Evolutionary conservation across 2,888 invertebrate species (phyloP), one percentile per base, ranked within the genome.

Genomic region (Tetropium fuscum): DNA sequence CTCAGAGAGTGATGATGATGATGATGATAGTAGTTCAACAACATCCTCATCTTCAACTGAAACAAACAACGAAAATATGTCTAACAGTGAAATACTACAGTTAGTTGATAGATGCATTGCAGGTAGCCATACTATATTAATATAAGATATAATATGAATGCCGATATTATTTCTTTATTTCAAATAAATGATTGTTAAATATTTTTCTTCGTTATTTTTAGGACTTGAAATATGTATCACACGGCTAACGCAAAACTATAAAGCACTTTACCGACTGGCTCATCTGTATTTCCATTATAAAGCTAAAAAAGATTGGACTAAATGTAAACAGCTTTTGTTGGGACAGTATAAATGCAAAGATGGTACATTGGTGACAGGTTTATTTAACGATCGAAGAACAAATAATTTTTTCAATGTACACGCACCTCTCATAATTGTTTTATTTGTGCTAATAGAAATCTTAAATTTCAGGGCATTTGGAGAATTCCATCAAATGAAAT

Each of bases 241-340:
- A 43, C 85, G 97, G 41, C 94, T 96, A 78, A 90, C 95, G 0
- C 93, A 94, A 71, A 95, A 97, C 81, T 97, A 96, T 80, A 97
- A 97, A 82, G 93, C 96, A 0, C 86, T 95, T 49, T 97, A 95
- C 80, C 87, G 96, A 66, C 83, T 97, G 47, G 91, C 94, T 1
- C 90, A 94, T 78, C 90, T 93, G 74, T 95, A 91, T 80, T 91
- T 91, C 76, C 88, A 90, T 71, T 82, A 83, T 19, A 89, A 88
- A 74, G 84, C 85, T 54, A 86, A 88, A 38, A 89, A 88, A 74
- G 87, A 92, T 74, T 84, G 90, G 18, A 85, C 85, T 53, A 88
- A 89, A 75, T 91, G 91, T 72, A 87, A 88, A 69, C 89, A 92
- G 73, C 82, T 93, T 0, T 83, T 94, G 74, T 76, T 93, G 25